A percentile compares a stretch with the other conserved stretches of the same genome.
Conservation (phyloP, 2,888 invertebrate genomes). For the Xylota sylvarum region DNA sequence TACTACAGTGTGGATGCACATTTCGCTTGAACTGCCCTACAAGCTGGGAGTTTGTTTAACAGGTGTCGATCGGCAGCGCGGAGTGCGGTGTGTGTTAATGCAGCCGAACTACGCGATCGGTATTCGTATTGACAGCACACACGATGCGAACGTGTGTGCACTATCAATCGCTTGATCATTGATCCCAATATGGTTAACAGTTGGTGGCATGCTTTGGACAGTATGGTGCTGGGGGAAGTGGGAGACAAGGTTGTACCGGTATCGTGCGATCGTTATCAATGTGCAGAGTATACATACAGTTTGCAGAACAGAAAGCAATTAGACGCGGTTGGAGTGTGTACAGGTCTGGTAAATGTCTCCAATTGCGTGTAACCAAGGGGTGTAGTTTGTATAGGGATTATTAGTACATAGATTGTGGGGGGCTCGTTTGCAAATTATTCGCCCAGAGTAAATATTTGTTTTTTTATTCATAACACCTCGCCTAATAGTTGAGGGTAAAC, state of each 20-base stretch:
- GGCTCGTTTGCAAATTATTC: not conserved
- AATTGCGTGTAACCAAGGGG: slow-evolving; percentile 12
- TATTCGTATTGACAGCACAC: slow-evolving; percentile 29
- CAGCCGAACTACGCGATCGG: slow-evolving; percentile 27
- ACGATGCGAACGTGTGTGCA: slow-evolving; percentile 19
- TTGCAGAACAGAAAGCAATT: slow-evolving; percentile 17
- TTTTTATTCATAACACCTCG: not conserved
- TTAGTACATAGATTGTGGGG: not conserved
- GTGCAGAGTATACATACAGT: slow-evolving; percentile 12
- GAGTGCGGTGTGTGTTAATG: slow-evolving; percentile 11
- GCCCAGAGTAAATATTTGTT: not conserved
- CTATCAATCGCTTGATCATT: slow-evolving; percentile 55
- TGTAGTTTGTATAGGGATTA: slow-evolving; percentile 20
- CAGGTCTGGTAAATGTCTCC: slow-evolving; percentile 33
- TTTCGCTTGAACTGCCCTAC: slow-evolving; percentile 33
- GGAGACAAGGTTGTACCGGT: slow-evolving; percentile 39
- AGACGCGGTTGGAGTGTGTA: slow-evolving; percentile 1
- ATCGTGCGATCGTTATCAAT: slow-evolving; percentile 42
- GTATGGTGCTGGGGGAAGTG: slow-evolving; percentile 1
- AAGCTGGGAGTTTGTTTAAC: slow-evolving; percentile 23
- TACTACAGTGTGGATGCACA: slow-evolving; percentile 31
- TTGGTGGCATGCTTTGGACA: slow-evolving; percentile 1
- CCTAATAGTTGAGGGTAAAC: too few species aligned
- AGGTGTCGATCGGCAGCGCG: slow-evolving; percentile 35
- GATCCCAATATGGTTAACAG: slow-evolving; percentile 46